Evolutionary conservation across 2,797 vertebrate genomes (phyloP), one percentile per base, ranked within the genome.

Genomic region (Gastrophryne carolinensis): DNA sequence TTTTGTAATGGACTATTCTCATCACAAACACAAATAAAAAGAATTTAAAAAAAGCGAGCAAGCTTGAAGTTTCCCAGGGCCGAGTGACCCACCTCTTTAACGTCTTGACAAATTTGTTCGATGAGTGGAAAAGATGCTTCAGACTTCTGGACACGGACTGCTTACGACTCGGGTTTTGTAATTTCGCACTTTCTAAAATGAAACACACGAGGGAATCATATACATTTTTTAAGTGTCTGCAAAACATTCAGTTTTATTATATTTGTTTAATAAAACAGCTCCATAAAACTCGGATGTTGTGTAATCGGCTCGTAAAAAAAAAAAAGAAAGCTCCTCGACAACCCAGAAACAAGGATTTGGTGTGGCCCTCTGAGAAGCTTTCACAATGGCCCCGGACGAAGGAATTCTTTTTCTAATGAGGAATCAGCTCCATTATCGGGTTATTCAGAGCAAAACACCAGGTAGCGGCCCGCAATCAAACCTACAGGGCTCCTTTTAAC

Each of bases 81-180:
- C 37, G 19, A 21, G 13, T 62, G 52, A 88, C 90, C 67, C 83
- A 98, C 97, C 97, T 93, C 89, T 97, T 98, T 73, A 99, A 92
- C 19, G 91, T 98, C 87, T 98, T 98, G 81, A 98, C 94, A 87
- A 99, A 99, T 87, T 98, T 99, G 90, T 94, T 97, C 64, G 96
- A 97, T 77, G 96, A 97, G 84, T 98, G 95, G 85, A 98, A 99
- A 75, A 99, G 94, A 75, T 98, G 96, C 83, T 98, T 98, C 80
- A 98, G 87, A 79, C 97, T 98, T 65, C 95, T 91, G 72, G 97
- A 98, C 30, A 99, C 95, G 0, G 97, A 98, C 82, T 96, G 97
- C 84, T 99, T 99, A 79, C 96, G 94, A 84, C 95, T 95, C 1
- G 93, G 81, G 76, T 94, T 97, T 87, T 95, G 96, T 66, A 95